Evolutionary conservation across 2,113 vertebrate genomes (phyloP).

Genomic region (Podilymbus podiceps): DNA sequence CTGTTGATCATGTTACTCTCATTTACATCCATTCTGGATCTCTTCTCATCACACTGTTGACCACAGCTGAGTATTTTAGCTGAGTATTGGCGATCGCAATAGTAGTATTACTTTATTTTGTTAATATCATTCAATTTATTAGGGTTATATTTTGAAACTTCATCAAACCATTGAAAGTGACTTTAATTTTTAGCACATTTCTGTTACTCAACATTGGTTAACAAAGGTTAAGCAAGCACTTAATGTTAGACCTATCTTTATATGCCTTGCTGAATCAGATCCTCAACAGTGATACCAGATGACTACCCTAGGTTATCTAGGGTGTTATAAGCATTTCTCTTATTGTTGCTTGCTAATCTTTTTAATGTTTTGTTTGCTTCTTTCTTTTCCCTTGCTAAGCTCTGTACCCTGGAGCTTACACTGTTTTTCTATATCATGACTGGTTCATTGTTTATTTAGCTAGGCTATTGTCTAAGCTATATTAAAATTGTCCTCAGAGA

Average conservation of each 20-base stretch:
- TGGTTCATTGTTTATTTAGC: conserved; percentile 66
- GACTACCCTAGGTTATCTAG: not conserved
- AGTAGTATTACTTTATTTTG: not conserved
- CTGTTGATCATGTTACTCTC: not conserved
- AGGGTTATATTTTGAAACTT: not conserved
- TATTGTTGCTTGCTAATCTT: conserved; percentile 13
- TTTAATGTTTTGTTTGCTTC: not conserved
- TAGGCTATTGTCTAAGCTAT: conserved; percentile 52
- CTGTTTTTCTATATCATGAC: conserved; percentile 16
- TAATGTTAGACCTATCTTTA: not conserved
- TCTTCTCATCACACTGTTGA: not conserved
- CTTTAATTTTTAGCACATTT: not conserved
- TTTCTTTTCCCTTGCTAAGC: not conserved
- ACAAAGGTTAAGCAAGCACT: not conserved
- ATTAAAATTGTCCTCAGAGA: conserved; percentile 65
- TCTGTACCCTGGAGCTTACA: not conserved
- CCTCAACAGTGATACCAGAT: not conserved
- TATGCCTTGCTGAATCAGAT: not conserved
- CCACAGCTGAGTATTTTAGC: not conserved
- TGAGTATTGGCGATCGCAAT: not conserved
- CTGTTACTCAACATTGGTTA: not conserved
- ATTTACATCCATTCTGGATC: not conserved
- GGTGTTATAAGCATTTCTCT: not conserved
- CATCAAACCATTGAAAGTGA: not conserved
- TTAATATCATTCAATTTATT: not conserved